Conservation (phyloP, 2,888 invertebrate species). For the Ethmia dodecea region DNA sequence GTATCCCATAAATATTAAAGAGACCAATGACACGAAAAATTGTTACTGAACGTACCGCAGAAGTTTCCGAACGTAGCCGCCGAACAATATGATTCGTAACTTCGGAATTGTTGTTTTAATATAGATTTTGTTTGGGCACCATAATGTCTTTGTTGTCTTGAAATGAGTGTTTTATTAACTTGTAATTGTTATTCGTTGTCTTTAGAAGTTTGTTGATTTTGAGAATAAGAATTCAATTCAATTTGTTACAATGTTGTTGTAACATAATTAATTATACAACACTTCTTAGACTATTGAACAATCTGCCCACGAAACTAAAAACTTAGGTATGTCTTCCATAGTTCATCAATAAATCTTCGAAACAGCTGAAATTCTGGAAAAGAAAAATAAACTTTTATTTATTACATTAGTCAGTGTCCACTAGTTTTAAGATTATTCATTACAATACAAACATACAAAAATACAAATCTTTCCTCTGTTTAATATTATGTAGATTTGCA, state of each 20-base stretch:
- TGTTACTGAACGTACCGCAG: constrained; percentile 14
- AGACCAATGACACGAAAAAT: constrained; percentile 32
- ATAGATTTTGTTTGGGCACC: neutral
- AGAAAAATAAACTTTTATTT: too few species aligned
- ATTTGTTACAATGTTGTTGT: neutral
- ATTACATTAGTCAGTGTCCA: too few species aligned
- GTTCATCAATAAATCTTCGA: too few species aligned
- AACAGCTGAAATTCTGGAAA: too few species aligned
- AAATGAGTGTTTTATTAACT: neutral
- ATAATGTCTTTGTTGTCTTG: neutral
- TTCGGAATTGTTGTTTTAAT: constrained; percentile 5
- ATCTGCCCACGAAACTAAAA: too few species aligned
- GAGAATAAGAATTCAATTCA: neutral
- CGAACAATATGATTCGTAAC: constrained; percentile 13
- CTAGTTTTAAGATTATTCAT: too few species aligned
- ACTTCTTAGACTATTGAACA: neutral
- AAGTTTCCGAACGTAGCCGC: constrained; percentile 18
- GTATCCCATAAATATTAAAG: constrained; percentile 18
- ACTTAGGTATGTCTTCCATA: too few species aligned
- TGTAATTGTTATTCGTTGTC: neutral
- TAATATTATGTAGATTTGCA: too few species aligned
- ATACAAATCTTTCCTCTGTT: too few species aligned
- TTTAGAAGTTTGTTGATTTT: too few species aligned
- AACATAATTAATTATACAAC: neutral
- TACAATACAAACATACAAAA: too few species aligned